Evolutionary conservation across 2,797 vertebrate species (phyloP).

Genomic region (Chelonia mydas): DNA sequence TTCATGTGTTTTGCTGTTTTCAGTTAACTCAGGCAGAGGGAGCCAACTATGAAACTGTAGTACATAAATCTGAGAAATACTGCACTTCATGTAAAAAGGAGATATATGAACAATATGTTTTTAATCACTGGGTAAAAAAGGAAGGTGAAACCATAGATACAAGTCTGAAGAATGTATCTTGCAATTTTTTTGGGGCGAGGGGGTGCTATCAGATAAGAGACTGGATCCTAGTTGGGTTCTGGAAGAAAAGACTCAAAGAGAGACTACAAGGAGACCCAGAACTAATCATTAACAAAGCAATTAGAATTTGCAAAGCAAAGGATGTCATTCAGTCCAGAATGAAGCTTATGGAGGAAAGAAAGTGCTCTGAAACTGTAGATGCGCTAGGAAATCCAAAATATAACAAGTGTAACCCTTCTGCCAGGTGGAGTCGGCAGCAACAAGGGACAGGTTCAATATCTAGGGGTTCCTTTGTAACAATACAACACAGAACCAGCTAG

Average conservation of each 20-base stretch:
- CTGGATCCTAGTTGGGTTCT: background rate
- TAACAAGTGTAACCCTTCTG: background rate
- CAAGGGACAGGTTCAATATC: background rate
- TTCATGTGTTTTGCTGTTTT: background rate
- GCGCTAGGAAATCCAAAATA: background rate
- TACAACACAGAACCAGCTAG: background rate
- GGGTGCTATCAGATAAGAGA: background rate
- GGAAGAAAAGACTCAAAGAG: background rate
- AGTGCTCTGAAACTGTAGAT: background rate
- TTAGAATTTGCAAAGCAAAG: background rate
- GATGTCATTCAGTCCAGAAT: background rate
- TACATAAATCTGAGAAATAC: background rate
- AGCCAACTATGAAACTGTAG: background rate
- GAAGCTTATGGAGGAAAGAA: accelerated
- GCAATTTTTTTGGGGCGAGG: background rate
- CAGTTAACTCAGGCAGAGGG: constrained; percentile 8
- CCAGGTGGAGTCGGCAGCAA: background rate
- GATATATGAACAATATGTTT: background rate
- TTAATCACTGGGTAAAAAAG: background rate
- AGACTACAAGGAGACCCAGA: background rate
- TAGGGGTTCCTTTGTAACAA: background rate
- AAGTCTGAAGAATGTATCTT: background rate
- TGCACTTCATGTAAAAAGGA: background rate
- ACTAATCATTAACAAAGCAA: background rate
- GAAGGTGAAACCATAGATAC: background rate